phyloP scores from a whole-genome alignment of 2,888 invertebrate genomes.

The Drosophila borborema region DNA sequence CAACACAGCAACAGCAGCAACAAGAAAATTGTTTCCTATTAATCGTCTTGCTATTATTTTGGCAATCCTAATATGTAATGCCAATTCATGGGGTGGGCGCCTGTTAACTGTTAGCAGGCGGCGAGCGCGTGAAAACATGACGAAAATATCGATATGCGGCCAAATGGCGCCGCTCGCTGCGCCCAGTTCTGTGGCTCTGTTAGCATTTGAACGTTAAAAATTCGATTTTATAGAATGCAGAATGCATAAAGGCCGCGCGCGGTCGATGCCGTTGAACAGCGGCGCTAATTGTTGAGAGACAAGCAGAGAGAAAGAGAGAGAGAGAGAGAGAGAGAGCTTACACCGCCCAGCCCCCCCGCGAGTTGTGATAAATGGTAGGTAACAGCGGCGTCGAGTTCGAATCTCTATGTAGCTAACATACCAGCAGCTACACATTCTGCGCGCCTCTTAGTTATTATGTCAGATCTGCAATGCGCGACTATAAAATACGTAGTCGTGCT shows the following conservation, averaged over 20 bases:
- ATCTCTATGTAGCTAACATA: slow-evolving; percentile 58
- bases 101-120: slow-evolving; percentile 70
- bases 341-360: not conserved
- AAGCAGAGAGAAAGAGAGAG: slow-evolving; percentile 11
- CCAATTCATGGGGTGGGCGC: slow-evolving; percentile 79
- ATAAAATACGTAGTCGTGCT: slow-evolving; percentile 80
- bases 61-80: slow-evolving; percentile 80
- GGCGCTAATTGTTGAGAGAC: slow-evolving; percentile 17
- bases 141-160: slow-evolving; percentile 58
- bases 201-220: slow-evolving; percentile 83
- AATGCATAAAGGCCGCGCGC: slow-evolving; percentile 58
- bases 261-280: slow-evolving; percentile 9
- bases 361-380: slow-evolving; percentile 29
- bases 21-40: slow-evolving; percentile 32
- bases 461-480: slow-evolving; percentile 83
- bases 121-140: slow-evolving; percentile 64
- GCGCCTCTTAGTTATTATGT: slow-evolving; percentile 83
- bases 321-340: not conserved
- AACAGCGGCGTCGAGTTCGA: slow-evolving; percentile 39
- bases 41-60: slow-evolving; percentile 81
- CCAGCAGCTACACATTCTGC: slow-evolving; percentile 75
- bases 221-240: slow-evolving; percentile 82
- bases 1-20: not conserved
- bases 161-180: slow-evolving; percentile 26
- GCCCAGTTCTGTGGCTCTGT: slow-evolving; percentile 71